Conservation (phyloP, 2,113 vertebrate species). For the Heterotis niloticus region DNA sequence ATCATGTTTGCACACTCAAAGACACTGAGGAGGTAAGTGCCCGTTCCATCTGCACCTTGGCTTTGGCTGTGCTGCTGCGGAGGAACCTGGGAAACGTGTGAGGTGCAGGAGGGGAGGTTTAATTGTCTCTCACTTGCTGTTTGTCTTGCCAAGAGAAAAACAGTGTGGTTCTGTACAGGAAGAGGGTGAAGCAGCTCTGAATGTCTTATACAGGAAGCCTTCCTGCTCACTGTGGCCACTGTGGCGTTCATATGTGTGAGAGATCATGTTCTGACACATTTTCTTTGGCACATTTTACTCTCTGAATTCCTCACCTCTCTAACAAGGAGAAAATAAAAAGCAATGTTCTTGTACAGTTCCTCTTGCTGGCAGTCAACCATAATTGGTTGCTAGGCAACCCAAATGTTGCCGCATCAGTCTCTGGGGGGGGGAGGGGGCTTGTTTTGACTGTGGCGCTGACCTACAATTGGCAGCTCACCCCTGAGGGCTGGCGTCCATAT, state of each 20-base stretch:
- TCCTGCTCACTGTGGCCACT: background rate
- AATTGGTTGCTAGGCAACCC: slow-evolving; percentile 63
- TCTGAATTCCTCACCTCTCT: background rate
- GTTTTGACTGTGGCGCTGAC: slow-evolving; percentile 26
- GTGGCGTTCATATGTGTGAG: no score
- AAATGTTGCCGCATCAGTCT: slow-evolving; percentile 40
- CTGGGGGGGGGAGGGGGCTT: slow-evolving; percentile 32
- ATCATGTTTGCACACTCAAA: slow-evolving; percentile 93
- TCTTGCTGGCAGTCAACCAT: slow-evolving; percentile 31
- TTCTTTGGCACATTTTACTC: background rate
- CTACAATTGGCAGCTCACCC: background rate
- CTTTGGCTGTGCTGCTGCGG: no score
- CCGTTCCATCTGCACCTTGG: background rate
- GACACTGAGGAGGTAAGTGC: slow-evolving; percentile 87
- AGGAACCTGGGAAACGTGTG: no score
- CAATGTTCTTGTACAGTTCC: slow-evolving; percentile 8
- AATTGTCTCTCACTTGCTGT: background rate
- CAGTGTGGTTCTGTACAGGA: background rate
- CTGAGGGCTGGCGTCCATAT: background rate
- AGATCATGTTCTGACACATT: background rate
- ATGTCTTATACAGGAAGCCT: background rate
- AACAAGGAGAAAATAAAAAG: background rate
- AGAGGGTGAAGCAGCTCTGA: background rate
- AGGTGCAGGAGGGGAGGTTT: background rate
- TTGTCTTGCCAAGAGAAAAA: background rate